Evolutionary conservation across 2,113 vertebrate genomes (phyloP), one percentile per base, ranked within the genome.

Genomic region (Acrocephalus arundinaceus): DNA sequence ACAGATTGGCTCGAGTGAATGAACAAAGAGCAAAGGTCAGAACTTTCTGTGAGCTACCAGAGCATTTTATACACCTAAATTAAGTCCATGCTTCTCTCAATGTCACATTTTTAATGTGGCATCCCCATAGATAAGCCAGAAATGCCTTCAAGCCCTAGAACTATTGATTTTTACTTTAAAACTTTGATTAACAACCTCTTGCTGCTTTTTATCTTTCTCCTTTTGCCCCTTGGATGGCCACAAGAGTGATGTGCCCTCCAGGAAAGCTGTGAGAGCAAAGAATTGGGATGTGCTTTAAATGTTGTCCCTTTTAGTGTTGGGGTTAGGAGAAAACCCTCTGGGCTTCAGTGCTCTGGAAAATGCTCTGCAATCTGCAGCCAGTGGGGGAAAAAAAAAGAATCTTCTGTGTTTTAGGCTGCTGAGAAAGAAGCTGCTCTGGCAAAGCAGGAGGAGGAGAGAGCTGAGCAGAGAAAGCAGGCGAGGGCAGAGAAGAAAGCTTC

Each of bases 21-120:
- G 99, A 99, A 90, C 99, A 99, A 91, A 98, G 99, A 90, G 97
- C 98, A 43, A 99, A 99, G 98, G 99, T 98, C 90, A 97, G 83
- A 49, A 31, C 27, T 43, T 51, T 23, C 25, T 65, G 28, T 54
- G 58, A 81, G 28, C 51, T 41, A 28, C 55, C 37, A 46, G 4
- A 65, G 58, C 45, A 54, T 23, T 66, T 52, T 15, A 10, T 33
- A 71, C 28, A 66, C 21, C 61, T 75, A 0, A 63, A 10, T 81
- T 55, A 45, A 72, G 21, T 12, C 73, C 35, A 9, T 46, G 35
- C 49, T 77, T 48, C 37, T 31, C 66, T 51, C 35, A 58, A 20
- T n/a, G 14, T 77, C 51, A 70, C 22, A 13, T 80, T 28, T 74
- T 93, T 75, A 37, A 43, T 76, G 22, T 67, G 43, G 27, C 2